Conservation (phyloP, 2,888 invertebrate species). For the Argyresthia goedartella region DNA sequence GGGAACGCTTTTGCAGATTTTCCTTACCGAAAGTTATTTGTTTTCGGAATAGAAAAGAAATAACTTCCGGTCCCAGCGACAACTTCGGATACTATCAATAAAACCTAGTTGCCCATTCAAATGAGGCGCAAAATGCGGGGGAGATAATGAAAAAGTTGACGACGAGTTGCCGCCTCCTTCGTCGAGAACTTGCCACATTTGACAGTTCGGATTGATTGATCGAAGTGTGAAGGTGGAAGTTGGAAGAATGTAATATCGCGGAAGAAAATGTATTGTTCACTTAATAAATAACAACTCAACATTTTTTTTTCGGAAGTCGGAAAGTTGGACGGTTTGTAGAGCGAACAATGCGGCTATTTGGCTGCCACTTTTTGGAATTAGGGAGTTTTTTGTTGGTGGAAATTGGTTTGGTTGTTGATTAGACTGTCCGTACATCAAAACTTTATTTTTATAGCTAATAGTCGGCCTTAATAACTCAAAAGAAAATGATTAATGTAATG, state of each 20-base stretch:
- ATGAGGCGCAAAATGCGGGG: not conserved
- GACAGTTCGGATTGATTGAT: not conserved
- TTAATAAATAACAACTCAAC: not conserved
- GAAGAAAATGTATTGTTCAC: not conserved
- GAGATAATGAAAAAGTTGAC: not conserved
- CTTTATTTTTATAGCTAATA: too few species aligned
- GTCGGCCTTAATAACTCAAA: too few species aligned
- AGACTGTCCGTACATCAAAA: too few species aligned
- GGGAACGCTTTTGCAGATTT: too few species aligned
- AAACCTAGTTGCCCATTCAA: not conserved
- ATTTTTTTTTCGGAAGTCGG: not conserved
- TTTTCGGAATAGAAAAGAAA: too few species aligned
- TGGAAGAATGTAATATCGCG: not conserved
- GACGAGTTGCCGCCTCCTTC: not conserved
- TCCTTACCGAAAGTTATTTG: too few species aligned
- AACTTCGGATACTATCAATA: not conserved
- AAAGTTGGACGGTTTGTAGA: not conserved
- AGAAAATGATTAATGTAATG: too few species aligned
- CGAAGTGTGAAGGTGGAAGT: not conserved
- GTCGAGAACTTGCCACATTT: not conserved
- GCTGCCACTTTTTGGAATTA: too few species aligned
- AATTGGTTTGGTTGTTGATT: too few species aligned
- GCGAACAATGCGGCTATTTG: not conserved
- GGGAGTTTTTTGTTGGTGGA: too few species aligned
- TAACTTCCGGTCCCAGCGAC: not conserved